These are phyloP conservation scores for Cheilosia vulpina DNA, from an alignment of 2,888 invertebrate species.

Conservation along the genomic window DNA sequence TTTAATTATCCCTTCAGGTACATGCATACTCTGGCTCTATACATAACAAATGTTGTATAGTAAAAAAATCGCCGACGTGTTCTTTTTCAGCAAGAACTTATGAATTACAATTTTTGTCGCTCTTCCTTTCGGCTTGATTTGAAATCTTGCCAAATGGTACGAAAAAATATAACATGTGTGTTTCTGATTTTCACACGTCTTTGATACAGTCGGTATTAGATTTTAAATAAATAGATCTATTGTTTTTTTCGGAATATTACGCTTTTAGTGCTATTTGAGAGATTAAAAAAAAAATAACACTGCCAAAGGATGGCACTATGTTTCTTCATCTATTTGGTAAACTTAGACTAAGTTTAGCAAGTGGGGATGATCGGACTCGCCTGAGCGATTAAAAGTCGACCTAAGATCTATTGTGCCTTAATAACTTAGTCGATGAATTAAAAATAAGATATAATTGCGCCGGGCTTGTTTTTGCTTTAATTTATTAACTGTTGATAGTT, in stretches of 20 bases:
- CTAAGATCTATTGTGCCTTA: no score
- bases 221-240: constrained; percentile 5
- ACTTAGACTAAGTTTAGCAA: no score
- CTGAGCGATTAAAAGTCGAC: no score
- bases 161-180: constrained; percentile 26
- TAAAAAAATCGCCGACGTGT: not conserved
- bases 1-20: constrained; percentile 7
- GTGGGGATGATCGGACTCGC: no score
- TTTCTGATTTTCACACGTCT: constrained; percentile 48
- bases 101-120: constrained; percentile 48
- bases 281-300: not conserved
- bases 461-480: no score
- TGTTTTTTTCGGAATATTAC: not conserved
- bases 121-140: constrained; percentile 19
- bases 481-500: no score
- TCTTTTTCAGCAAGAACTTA: constrained; percentile 31
- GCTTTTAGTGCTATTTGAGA: not conserved
- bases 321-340: no score
- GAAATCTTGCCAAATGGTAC: constrained; percentile 52
- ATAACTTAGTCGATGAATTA: no score
- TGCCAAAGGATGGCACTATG: not conserved
- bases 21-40: not conserved
- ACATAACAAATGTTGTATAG: not conserved
- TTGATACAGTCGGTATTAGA: constrained; percentile 1
- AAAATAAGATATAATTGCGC: no score